Percentiles rank a stretch among this genome's conserved stretches.
These are phyloP conservation scores for Stichodactyla mertensii DNA, from an alignment of 64 coral and sea anemone genomes.

Conservation along the genomic window DNA sequence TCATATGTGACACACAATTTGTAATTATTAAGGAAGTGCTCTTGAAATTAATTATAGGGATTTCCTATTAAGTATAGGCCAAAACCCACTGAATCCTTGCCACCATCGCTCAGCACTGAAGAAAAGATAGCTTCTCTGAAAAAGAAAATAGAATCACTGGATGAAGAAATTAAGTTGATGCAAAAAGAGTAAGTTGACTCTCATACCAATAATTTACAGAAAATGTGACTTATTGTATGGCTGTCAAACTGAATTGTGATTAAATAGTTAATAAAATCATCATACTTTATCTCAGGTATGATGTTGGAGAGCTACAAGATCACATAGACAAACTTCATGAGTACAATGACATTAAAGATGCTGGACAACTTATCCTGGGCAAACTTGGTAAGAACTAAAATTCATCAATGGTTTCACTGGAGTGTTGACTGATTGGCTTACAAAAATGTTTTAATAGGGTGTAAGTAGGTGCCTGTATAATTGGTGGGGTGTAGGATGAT, in stretches of 20 bases:
- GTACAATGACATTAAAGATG: constrained; percentile 99
- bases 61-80: background rate
- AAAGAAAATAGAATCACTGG: constrained; percentile 37
- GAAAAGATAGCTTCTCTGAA: constrained; percentile 35
- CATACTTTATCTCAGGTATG: constrained; percentile 35
- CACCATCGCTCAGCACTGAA: background rate
- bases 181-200: constrained; percentile 55
- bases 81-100: constrained; percentile 7
- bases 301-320: constrained; percentile 80
- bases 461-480: too few relatives aligned
- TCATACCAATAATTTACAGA: too few relatives aligned
- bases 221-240: background rate
- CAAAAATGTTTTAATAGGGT: background rate
- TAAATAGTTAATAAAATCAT: background rate
- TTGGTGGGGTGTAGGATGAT: too few relatives aligned
- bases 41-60: background rate
- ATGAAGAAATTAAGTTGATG: constrained; percentile 56
- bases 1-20: too few relatives aligned
- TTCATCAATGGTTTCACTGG: background rate
- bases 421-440: background rate
- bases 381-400: constrained; percentile 66
- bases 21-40: too few relatives aligned
- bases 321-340: constrained; percentile 97
- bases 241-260: too few relatives aligned
- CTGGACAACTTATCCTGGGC: constrained; percentile 75